Conservation (phyloP, 2,888 invertebrate genomes). For the Mystacides longicornis region DNA sequence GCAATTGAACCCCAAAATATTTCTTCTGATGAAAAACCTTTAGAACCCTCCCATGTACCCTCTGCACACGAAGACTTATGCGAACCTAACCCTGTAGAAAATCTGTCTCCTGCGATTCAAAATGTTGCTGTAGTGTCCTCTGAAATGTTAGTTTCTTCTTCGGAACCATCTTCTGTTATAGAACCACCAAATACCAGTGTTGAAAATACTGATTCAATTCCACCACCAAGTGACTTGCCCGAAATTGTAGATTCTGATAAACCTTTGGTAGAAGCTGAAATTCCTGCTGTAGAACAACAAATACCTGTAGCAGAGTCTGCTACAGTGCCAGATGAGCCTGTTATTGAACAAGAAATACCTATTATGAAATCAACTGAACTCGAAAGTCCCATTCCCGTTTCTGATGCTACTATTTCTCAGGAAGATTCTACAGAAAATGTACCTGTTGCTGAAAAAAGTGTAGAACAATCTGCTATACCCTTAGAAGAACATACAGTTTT, state of each 20-base stretch:
- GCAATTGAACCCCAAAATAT: conserved; percentile 9
- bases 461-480: neutral
- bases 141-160: conserved; percentile 13
- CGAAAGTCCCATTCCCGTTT: no score
- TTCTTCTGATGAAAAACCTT: conserved; percentile 7
- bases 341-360: no score
- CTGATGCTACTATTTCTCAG: no score
- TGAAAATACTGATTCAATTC: conserved; percentile 1
- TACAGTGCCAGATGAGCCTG: no score
- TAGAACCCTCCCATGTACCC: conserved; percentile 7
- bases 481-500: conserved; percentile 2
- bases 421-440: no score
- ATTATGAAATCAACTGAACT: no score
- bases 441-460: no score
- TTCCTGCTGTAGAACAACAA: no score
- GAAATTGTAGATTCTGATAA: conserved; percentile 1
- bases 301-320: no score
- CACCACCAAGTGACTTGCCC: conserved; percentile 2
- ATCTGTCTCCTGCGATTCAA: conserved; percentile 12
- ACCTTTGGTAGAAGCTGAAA: conserved; percentile 3
- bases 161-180: neutral
- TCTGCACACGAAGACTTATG: conserved; percentile 9
- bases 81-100: conserved; percentile 8
- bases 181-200: conserved; percentile 1
- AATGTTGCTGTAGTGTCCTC: conserved; percentile 27